Evolutionary conservation across 2,113 vertebrate species (phyloP).

Genomic region (Nyctereutes procyonoides): DNA sequence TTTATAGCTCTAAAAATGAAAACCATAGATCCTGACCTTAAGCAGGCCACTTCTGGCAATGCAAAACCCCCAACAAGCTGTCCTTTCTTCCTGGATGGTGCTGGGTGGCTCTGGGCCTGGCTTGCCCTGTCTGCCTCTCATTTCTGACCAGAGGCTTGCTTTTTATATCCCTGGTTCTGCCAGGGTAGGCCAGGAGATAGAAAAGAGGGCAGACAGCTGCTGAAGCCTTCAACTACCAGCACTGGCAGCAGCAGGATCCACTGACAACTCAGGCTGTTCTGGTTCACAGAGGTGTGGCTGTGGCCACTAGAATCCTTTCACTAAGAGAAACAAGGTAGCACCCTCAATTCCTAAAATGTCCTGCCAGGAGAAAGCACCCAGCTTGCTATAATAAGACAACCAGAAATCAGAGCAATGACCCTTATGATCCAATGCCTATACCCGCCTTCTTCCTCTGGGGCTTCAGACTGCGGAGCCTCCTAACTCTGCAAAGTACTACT

Average conservation of each 20-base stretch:
- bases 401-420: conserved; percentile 46
- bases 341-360: background rate
- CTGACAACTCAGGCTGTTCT: background rate
- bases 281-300: conserved; percentile 12
- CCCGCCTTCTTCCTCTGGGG: background rate
- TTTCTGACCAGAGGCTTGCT: conserved; percentile 67
- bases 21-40: conserved; percentile 85
- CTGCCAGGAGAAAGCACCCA: background rate
- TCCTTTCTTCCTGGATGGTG: conserved; percentile 55
- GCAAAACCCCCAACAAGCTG: conserved; percentile 65
- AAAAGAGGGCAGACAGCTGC: conserved; percentile 38
- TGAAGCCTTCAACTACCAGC: background rate
- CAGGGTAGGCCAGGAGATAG: conserved; percentile 21
- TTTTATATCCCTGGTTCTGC: conserved; percentile 64
- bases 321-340: background rate
- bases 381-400: background rate
- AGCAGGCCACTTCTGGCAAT: conserved; percentile 74
- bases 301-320: background rate
- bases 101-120: conserved; percentile 33
- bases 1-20: conserved; percentile 85
- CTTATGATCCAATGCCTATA: background rate
- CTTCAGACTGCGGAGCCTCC: accelerated
- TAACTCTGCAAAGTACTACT: background rate
- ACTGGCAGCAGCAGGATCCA: conserved; percentile 18
- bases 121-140: conserved; percentile 33